Evolutionary conservation across 2,888 invertebrate genomes (phyloP), one percentile per base, ranked within the genome.

Genomic region (Himalopsyche kuldschensis): DNA sequence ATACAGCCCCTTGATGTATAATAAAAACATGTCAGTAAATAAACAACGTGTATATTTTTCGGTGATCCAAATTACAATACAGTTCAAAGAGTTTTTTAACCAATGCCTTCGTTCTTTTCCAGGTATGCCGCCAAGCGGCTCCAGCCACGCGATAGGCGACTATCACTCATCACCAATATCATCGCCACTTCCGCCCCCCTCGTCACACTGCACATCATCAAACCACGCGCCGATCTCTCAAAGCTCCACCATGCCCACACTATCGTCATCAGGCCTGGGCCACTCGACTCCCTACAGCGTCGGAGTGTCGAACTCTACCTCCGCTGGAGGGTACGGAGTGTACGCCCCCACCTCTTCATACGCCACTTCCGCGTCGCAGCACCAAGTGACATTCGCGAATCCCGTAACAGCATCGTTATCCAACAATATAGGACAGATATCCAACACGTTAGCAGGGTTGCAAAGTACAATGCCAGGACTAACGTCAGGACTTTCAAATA

Each of bases 141-240:
- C 94, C 87, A 95, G 93, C 88, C 95, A 95, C 90, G 94, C 93
- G 84, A 90, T 94, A 87, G 93, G 94, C 87, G 94, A 94, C 87
- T 93, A 91, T 88, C 94, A 93, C 88, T 94, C 93, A 82, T 94
- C 93, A 87, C 90, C 94, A 90, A 89, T 93, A 88, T 89, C 93
- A 89, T 91, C 93, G 88, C 89, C 92, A 90, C 91, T 93, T 86
- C 91, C 92, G 88, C 69, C 93, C 88, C 89, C 92, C 90, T 91
- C 93, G 86, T 91, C 93, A 90, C 88, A 92, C 88, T 89, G 91
- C 90, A 87, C 90, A 87, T 81, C 89, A 88, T 85, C 87, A 81
- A 90, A 91, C 84, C 91, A 91, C 88, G 89, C 90, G 82, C 90
- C 89, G 86, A 90, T 91, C 87, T 93, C 93, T 88, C 93, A 94